phyloP scores from a whole-genome alignment of 2,888 invertebrate species.

The Eurois occulta region DNA sequence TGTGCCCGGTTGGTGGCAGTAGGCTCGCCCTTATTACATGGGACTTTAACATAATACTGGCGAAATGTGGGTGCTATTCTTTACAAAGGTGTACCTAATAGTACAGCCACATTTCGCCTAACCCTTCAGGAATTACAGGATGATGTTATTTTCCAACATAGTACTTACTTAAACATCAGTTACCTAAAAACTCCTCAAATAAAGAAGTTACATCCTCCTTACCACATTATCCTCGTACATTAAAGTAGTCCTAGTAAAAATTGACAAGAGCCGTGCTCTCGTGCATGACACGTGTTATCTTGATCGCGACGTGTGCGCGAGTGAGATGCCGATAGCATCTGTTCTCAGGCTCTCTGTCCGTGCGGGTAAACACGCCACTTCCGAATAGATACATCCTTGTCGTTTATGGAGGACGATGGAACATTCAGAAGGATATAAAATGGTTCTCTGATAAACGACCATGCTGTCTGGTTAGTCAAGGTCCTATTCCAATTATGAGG shows the following conservation, averaged over 20 bases:
- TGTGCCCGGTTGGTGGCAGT: not conserved
- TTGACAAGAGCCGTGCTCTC: conserved; percentile 66
- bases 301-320: conserved; percentile 81
- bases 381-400: conserved; percentile 75
- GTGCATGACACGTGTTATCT: conserved; percentile 73
- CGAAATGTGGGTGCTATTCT: not conserved
- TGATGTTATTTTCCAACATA: not conserved
- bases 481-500: not conserved
- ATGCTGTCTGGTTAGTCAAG: not conserved
- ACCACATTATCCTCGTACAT: conserved; percentile 51
- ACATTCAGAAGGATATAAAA: not conserved
- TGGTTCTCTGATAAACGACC: not conserved
- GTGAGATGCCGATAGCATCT: conserved; percentile 83
- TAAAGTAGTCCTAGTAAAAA: conserved; percentile 67
- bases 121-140: not conserved
- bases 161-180: not conserved
- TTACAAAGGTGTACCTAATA: no score
- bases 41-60: not conserved
- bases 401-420: conserved; percentile 23
- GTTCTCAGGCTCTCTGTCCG: conserved; percentile 82
- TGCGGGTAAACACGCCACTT: conserved; percentile 74
- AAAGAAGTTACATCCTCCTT: not conserved
- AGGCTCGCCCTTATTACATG: not conserved
- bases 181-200: conserved; percentile 1
- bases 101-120: no score